Conservation (phyloP, 2,113 vertebrate species). For the Entelurus aequoreus region DNA sequence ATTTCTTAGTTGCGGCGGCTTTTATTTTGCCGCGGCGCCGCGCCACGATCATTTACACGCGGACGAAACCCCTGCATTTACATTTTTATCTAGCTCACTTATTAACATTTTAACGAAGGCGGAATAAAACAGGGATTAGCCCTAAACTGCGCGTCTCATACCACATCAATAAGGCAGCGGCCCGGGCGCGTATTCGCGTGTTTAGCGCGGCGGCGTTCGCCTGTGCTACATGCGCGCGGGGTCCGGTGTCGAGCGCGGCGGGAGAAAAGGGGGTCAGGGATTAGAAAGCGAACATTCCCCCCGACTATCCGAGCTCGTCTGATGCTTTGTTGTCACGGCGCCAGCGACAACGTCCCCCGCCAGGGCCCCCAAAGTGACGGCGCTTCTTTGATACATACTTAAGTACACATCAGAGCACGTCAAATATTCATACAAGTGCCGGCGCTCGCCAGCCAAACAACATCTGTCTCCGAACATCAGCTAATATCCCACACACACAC, state of each 20-base stretch:
- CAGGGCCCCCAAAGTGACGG: conserved; percentile 46
- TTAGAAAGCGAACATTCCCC: conserved; percentile 47
- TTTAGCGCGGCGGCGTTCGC: too few species aligned
- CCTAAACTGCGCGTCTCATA: too few species aligned
- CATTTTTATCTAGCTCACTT: too few species aligned
- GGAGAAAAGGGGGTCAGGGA: conserved; percentile 52
- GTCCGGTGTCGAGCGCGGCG: conserved; percentile 22
- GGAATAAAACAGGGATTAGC: too few species aligned
- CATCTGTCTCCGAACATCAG: conserved; percentile 62
- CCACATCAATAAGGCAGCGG: too few species aligned
- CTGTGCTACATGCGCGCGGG: neutral
- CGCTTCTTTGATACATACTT: conserved; percentile 67
- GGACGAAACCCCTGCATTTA: too few species aligned
- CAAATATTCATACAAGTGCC: conserved; percentile 61
- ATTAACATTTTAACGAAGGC: too few species aligned
- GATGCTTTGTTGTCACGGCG: conserved; percentile 42
- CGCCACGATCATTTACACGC: too few species aligned
- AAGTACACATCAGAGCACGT: conserved; percentile 67
- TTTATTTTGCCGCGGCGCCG: too few species aligned
- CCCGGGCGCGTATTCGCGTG: too few species aligned
- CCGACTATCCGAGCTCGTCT: conserved; percentile 44
- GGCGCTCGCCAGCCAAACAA: conserved; percentile 54
- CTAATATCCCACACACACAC: conserved; percentile 37
- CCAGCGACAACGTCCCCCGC: conserved; percentile 51
- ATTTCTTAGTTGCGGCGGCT: too few species aligned